Evolutionary conservation across 2,113 vertebrate species (phyloP), one percentile per base, ranked within the genome.

Genomic region (Heloderma charlesbogerti): DNA sequence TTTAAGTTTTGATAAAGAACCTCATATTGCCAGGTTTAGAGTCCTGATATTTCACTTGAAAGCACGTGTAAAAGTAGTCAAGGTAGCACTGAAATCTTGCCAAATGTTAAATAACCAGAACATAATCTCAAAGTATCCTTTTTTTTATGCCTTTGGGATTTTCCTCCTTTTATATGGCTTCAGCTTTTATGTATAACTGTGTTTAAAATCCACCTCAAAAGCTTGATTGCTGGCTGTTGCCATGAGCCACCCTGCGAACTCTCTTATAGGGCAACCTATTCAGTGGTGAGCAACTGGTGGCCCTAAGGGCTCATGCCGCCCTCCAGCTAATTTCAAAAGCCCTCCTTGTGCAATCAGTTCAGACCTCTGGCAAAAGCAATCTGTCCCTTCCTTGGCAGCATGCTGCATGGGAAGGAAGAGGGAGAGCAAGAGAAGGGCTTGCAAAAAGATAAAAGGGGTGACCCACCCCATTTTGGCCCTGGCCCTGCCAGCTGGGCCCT

Each of bases 1-100:
- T 91, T 89, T 88, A 43, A 57, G 31, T 80, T 88, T 90, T 92
- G 92, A 82, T 90, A 84, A 91, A 87, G 63, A 69, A 34, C 79
- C 31, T 0, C 63, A 1, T 37, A 84, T 75, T 34, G 80, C 31
- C 7, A 37, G 12, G 90, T 82, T 78, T 5, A 3, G 0, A 0
- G 57, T 67, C 77, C 57, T 93, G 90, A 66, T n/a, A 86, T 37
- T 83, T 67, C 60, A 92, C 75, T 20, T 54, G 67, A 89, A 48
- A 80, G 79, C 72, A 20, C 27, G 48, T 63, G 86, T 72, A 9
- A 13, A 67, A 89, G 51, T 78, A 71, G 15, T 43, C 27, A 20
- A 27, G 29, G 67, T 16, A 34, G 2, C 27, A 31, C 34, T 93
- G 91, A 37, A 71, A 86, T n/a, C 7, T 48, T 85, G 87, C 63